Conservation (phyloP, 92 coral and sea anemone species). For the Diadumene lineata region DNA sequence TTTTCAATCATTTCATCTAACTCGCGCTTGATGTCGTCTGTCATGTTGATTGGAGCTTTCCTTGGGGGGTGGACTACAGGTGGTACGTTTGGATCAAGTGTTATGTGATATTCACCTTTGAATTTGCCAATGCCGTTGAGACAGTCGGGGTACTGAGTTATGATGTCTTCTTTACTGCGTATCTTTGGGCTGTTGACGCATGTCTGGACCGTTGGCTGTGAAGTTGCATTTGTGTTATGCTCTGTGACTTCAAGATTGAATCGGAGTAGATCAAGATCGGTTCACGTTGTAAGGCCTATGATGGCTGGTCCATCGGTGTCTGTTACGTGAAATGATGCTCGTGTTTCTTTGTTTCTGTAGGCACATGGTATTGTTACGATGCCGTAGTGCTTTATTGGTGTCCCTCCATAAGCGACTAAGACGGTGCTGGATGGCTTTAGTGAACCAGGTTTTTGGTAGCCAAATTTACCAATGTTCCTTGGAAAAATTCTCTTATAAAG, state of each 20-base stretch:
- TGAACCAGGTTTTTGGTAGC: conserved; percentile 39
- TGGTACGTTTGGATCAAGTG: conserved; percentile 32
- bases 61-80: conserved; percentile 54
- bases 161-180: conserved; percentile 30
- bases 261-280: conserved; percentile 39
- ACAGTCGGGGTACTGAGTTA: conserved; percentile 34
- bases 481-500: conserved; percentile 48
- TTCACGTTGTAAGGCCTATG: conserved; percentile 31
- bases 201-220: neutral
- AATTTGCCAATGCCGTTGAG: conserved; percentile 57
- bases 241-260: conserved; percentile 44
- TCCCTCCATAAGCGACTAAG: conserved; percentile 31
- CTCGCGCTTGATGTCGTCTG: conserved; percentile 57
- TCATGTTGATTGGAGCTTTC: conserved; percentile 51
- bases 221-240: conserved; percentile 5
- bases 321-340: conserved; percentile 39
- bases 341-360: conserved; percentile 4
- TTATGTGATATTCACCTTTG: conserved; percentile 62
- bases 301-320: conserved; percentile 39
- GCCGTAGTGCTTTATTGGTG: conserved; percentile 21
- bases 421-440: conserved; percentile 17
- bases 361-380: conserved; percentile 32
- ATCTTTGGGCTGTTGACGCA: conserved; percentile 19
- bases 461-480: conserved; percentile 28
- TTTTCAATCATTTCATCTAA: conserved; percentile 55